Percentiles rank a stretch among this genome's conserved stretches.
phyloP scores from a whole-genome alignment of 92 coral and sea anemone genomes.

The Porites lobata region DNA sequence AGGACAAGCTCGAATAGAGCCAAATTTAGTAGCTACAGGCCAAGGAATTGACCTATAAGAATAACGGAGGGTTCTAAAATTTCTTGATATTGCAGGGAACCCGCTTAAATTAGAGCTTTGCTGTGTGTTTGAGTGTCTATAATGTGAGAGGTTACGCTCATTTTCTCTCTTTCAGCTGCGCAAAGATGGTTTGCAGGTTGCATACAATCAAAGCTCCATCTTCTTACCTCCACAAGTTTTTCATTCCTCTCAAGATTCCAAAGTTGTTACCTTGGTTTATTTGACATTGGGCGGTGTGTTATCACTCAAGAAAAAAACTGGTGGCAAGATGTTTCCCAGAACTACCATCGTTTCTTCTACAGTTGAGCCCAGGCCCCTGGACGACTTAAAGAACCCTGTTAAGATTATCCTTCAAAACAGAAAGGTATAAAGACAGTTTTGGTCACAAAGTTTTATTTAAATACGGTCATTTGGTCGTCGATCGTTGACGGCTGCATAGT shows the following conservation, averaged over 20 bases:
- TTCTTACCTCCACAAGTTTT: slow-evolving; percentile 71
- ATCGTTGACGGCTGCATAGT: too few species aligned
- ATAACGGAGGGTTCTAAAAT: too few species aligned
- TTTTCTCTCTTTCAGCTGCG: slow-evolving; percentile 32
- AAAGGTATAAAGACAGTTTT: slow-evolving; percentile 13
- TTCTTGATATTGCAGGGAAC: too few species aligned
- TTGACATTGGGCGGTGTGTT: slow-evolving; percentile 65
- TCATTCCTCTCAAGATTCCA: slow-evolving; percentile 20
- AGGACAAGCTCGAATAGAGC: too few species aligned
- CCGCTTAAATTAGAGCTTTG: too few species aligned
- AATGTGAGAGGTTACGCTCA: too few species aligned
- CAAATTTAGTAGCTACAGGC: too few species aligned
- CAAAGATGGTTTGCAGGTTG: slow-evolving; percentile 41
- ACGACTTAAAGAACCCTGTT: slow-evolving; percentile 61
- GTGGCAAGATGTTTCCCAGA: slow-evolving; percentile 17
- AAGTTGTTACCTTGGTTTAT: slow-evolving; percentile 73
- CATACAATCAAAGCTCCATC: slow-evolving; percentile 54
- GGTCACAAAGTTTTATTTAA: too few species aligned
- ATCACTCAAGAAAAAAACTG: slow-evolving; percentile 26
- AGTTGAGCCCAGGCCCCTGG: slow-evolving; percentile 70
- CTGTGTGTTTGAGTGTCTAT: too few species aligned
- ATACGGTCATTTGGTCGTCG: too few species aligned
- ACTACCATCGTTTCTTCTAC: slow-evolving; percentile 85
- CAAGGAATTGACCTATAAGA: too few species aligned
- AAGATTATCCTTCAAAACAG: slow-evolving; percentile 81